phyloP scores from a whole-genome alignment of 2,888 invertebrate genomes.

The Acanthopleura granulata region DNA sequence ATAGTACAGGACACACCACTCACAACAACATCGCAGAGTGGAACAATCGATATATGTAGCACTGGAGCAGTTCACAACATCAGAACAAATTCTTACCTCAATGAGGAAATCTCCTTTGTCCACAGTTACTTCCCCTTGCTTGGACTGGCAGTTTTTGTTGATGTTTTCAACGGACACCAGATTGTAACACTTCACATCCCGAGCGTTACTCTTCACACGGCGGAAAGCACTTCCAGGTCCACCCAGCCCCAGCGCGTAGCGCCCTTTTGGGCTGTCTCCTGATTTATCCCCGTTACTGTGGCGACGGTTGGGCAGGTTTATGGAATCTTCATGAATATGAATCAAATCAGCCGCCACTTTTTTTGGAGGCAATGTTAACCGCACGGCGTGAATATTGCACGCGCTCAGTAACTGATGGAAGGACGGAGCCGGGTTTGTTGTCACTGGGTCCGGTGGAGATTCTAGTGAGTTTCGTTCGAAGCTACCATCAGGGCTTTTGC shows the following conservation, averaged over 20 bases:
- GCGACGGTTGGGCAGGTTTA: background rate
- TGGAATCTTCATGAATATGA: background rate
- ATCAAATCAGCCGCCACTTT: background rate
- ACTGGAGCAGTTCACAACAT: no score
- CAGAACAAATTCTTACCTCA: constrained; percentile 4
- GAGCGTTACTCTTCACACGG: background rate
- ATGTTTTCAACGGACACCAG: background rate
- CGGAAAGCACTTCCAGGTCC: constrained; percentile 18
- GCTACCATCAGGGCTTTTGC: background rate
- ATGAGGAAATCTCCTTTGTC: constrained; percentile 15
- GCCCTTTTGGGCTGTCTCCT: constrained; percentile 14
- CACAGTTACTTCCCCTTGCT: constrained; percentile 7
- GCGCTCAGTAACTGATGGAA: constrained; percentile 9
- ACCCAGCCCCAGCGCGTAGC: background rate
- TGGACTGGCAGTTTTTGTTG: background rate
- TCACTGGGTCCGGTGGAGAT: constrained; percentile 4
- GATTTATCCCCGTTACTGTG: background rate
- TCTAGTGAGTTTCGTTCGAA: constrained; percentile 10
- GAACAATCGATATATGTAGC: no score
- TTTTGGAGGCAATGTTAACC: background rate
- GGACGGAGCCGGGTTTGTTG: background rate
- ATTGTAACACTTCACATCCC: background rate
- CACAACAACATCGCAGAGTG: no score
- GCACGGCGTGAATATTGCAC: constrained; percentile 13
- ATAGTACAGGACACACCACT: no score